phyloP scores from a whole-genome alignment of 2,797 vertebrate species.

The Clarias laeviceps region DNA sequence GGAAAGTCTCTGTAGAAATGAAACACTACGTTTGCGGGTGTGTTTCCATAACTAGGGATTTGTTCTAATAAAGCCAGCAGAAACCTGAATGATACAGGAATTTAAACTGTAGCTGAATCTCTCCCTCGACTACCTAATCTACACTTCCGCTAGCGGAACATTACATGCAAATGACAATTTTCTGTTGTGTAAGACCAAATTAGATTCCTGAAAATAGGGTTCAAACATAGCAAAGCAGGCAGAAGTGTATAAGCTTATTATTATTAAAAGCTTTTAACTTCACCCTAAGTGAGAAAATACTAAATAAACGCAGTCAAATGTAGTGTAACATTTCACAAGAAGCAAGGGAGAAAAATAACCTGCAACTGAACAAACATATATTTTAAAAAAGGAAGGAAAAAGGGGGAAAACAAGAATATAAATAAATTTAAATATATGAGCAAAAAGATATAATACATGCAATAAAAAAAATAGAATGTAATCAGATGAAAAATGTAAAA shows the following conservation, averaged over 20 bases:
- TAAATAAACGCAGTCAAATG: background rate
- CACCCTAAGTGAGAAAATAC: background rate
- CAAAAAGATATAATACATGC: background rate
- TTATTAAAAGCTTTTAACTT: too few relatives aligned
- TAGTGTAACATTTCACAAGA: background rate
- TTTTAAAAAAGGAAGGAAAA: background rate
- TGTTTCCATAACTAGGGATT: background rate
- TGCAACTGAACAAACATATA: background rate
- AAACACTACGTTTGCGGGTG: too few relatives aligned
- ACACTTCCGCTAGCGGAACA: conserved; percentile 44
- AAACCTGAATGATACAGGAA: background rate
- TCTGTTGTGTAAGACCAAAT: conserved; percentile 36
- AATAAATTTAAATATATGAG: background rate
- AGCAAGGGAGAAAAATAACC: background rate
- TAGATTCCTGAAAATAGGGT: conserved; percentile 12
- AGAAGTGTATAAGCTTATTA: background rate
- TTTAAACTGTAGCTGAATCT: background rate
- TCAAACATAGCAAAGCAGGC: background rate
- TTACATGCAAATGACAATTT: conserved; percentile 41
- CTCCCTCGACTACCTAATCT: background rate
- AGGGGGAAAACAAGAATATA: background rate
- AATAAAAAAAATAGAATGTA: background rate
- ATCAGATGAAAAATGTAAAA: background rate
- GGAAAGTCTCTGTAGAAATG: background rate
- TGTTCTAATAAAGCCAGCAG: background rate